These are phyloP conservation scores for Drosophila mayri DNA, from an alignment of 1,140 invertebrate genomes.

Conservation along the genomic window DNA sequence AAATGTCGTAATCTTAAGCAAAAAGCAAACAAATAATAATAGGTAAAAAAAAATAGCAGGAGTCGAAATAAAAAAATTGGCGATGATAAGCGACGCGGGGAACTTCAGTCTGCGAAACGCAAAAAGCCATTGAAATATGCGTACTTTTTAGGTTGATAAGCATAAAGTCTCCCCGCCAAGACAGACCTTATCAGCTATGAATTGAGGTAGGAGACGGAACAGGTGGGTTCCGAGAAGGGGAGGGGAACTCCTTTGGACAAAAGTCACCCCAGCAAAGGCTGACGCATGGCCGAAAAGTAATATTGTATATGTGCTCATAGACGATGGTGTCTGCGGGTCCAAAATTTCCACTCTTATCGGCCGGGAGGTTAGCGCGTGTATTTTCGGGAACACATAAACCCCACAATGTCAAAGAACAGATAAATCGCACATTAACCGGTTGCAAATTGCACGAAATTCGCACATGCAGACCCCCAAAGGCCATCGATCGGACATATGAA, in stretches of 20 bases:
- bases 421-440: constrained; percentile 75
- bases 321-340: constrained; percentile 30
- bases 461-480: constrained; percentile 23
- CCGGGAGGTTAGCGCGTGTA: constrained; percentile 38
- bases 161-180: constrained; percentile 51
- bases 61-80: constrained; percentile 10
- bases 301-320: constrained; percentile 8
- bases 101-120: constrained; percentile 35
- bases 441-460: constrained; percentile 41
- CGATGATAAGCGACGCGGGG: constrained; percentile 47
- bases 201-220: neutral
- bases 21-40: constrained; percentile 2
- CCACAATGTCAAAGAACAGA: constrained; percentile 71
- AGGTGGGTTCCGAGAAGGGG: neutral
- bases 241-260: constrained; percentile 21
- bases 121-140: constrained; percentile 26
- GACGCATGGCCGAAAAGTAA: constrained; percentile 36
- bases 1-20: constrained; percentile 56
- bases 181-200: constrained; percentile 35
- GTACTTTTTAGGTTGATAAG: constrained; percentile 46
- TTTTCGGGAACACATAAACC: constrained; percentile 14
- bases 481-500: constrained; percentile 21
- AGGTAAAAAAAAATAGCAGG: constrained; percentile 4
- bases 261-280: constrained; percentile 42
- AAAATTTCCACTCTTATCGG: constrained; percentile 69